Evolutionary conservation across 2,797 vertebrate species (phyloP), one percentile per base, ranked within the genome.

Genomic region (Sarcoramphus papa): DNA sequence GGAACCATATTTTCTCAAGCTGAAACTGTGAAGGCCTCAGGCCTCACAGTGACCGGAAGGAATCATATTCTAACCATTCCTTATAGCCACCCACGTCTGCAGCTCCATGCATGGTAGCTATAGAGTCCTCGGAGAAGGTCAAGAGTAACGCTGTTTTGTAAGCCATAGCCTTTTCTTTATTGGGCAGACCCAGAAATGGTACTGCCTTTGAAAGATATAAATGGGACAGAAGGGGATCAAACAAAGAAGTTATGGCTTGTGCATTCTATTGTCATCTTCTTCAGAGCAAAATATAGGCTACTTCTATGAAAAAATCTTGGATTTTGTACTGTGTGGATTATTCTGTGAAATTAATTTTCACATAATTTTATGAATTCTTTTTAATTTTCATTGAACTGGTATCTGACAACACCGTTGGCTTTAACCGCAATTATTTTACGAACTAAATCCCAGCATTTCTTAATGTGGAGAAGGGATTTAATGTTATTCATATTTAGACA

Each of bases 191-290:
- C 75, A 41, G 65, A 91, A 85, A 84, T 43, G 2, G 31, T 56
- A 19, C 33, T 60, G 54, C 12, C 47, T 50, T 78, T 84, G n/a
- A 87, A 85, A 75, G 20, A 35, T 6, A 18, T 22, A 77, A 63
- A 74, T 48, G n/a, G 22, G 15, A 48, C 9, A 65, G 37, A 67
- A 63, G 9, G 14, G 33, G 9, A 88, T 59, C 14, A 81, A 63
- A 74, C 7, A 54, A 68, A 78, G 23, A 31, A 67, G 3, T 27
- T 68, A 64, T 1, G 3, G 35, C 7, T 60, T 0, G 0, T 56
- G 10, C 27, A 35, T 67, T 78, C 19, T 28, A 12, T 31, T 67
- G 14, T 15, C 12, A 20, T 60, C 83, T 68, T 77, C 54, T 75
- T 72, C 17, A 31, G 27, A 69, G 22, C 22, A 81, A 90, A 91